phyloP scores from a whole-genome alignment of 2,888 invertebrate genomes.

The Dermolepida albohirtum region DNA sequence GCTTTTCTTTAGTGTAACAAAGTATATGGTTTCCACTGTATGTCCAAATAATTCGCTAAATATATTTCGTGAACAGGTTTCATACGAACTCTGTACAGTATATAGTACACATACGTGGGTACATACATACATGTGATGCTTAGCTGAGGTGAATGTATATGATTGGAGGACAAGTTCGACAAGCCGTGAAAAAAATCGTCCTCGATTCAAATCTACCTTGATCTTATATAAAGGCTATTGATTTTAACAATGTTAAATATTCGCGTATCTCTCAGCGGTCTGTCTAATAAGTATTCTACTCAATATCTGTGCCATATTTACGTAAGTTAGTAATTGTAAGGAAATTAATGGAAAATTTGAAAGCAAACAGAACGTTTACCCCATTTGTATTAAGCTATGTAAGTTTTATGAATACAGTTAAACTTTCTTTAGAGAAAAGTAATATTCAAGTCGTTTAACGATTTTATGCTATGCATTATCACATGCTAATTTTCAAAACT shows the following conservation, averaged over 20 bases:
- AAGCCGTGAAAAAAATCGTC: conserved; percentile 25
- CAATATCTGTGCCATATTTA: conserved; percentile 4
- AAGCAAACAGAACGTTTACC: no score
- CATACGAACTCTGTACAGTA: conserved; percentile 12
- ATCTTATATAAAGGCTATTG: conserved; percentile 20
- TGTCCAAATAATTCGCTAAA: conserved; percentile 12
- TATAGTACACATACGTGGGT: background rate
- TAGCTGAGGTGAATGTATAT: conserved; percentile 23
- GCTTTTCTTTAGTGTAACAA: background rate
- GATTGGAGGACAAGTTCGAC: conserved; percentile 31
- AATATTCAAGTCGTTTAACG: no score
- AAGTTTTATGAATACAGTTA: no score
- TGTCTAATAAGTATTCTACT: no score
- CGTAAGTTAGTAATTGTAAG: no score
- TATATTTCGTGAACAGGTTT: conserved; percentile 2
- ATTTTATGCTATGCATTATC: no score
- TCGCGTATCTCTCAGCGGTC: background rate
- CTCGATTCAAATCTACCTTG: conserved; percentile 25
- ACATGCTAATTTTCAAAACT: no score
- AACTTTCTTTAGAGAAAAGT: no score
- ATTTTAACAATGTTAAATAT: conserved; percentile 4
- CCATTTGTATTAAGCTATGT: no score
- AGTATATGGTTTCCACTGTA: background rate
- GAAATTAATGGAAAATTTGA: no score
- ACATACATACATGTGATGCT: conserved; percentile 15